Evolutionary conservation across 2,888 invertebrate species (phyloP).

Genomic region (Nineta flava): DNA sequence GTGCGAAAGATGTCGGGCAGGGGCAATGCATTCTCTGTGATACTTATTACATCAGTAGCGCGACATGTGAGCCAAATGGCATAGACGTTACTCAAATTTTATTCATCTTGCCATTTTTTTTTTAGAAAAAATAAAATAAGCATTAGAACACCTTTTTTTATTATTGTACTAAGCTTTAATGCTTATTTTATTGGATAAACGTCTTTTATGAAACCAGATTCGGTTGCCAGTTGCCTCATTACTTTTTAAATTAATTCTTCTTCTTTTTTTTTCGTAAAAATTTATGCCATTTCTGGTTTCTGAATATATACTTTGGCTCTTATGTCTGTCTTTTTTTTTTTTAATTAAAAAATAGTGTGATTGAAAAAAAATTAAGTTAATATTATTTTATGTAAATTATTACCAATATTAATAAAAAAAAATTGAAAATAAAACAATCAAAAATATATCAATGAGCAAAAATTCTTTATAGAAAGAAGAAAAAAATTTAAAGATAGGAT

Average conservation of each 20-base stretch:
- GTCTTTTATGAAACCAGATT: background rate
- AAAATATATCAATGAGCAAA: background rate
- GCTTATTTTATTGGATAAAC: no score
- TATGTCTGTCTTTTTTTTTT: background rate
- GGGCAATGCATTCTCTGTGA: conserved; percentile 32
- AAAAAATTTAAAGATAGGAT: background rate
- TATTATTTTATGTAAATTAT: conserved; percentile 1
- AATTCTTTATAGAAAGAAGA: background rate
- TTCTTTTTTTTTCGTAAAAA: background rate
- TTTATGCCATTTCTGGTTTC: background rate
- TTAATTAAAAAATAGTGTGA: background rate
- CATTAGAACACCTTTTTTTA: background rate
- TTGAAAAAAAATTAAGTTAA: background rate
- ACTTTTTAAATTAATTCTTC: background rate
- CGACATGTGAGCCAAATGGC: conserved; percentile 16
- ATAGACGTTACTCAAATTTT: no score
- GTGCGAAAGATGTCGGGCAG: conserved; percentile 19
- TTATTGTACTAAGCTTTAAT: no score
- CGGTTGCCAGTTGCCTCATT: conserved; percentile 2
- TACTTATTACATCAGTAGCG: conserved; percentile 27
- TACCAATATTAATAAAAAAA: background rate
- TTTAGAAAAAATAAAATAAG: background rate
- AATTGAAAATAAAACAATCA: background rate
- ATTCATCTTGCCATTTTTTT: background rate
- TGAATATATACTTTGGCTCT: background rate